Evolutionary conservation across 2,797 vertebrate genomes (phyloP), one percentile per base, ranked within the genome.

Genomic region (Sebastes goodei): DNA sequence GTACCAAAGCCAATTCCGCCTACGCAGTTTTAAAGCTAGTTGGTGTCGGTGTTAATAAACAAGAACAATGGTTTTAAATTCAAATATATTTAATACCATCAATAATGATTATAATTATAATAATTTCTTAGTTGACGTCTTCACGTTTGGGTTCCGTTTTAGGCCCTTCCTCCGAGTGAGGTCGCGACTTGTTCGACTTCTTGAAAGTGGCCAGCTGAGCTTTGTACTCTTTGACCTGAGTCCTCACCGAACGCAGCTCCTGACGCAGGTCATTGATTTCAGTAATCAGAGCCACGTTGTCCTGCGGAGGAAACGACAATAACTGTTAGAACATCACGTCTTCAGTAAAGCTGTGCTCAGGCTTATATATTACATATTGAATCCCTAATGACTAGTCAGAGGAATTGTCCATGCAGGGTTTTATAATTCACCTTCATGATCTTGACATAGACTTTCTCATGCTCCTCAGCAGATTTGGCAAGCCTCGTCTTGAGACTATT

Each of bases 231-330:
- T 94, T 96, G 38, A 95, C 77, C 82, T 96, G 95, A 6, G 80
- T 75, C 4, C 92, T 95, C 10, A 89, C 86, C 23, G 87, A 20
- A 59, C 87, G 94, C 87, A 99, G 93, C 78, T 98, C 97, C 76
- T 93, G 92, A 1, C 97, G 77, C 85, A 98, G 91, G 4, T 97
- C 90, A 53, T 98, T 98, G 64, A 97, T 96, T 88, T 97, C 97
- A 29, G 96, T 95, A 60, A 98, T 97, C 76, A 98, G 94, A 68
- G 87, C 91, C 68, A 96, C 84, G 1, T 99, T 99, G 90, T 98
- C 97, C 98, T 99, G 94, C 65, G 71, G 25, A 71, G n/a, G 1
- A 60, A 49, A 70, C 1, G 1, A 71, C 23, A 57, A 1, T 20
- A 10, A 10, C 10, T 11, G 55, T 23, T 30, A 73, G 0, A 23